Percentiles rank a stretch among this genome's conserved stretches.
phyloP scores from a whole-genome alignment of 2,888 invertebrate species.

The Psylliodes chrysocephalus region DNA sequence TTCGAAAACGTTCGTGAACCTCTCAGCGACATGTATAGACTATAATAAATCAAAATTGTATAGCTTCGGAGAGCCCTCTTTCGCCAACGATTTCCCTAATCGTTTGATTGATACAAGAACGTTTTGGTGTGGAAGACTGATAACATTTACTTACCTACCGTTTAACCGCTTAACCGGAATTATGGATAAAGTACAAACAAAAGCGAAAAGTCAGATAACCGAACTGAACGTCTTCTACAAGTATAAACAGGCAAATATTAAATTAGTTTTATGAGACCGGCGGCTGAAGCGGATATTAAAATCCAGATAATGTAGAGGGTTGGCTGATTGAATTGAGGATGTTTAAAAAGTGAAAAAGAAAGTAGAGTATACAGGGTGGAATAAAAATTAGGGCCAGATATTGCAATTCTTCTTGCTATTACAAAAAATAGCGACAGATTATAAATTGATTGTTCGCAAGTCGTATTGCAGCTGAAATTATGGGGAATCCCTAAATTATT shows the following conservation, averaged over 20 bases:
- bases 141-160: constrained; percentile 19
- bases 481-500: too few species aligned
- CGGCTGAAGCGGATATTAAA: not conserved
- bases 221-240: constrained; percentile 12
- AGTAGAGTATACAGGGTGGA: too few species aligned
- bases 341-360: too few species aligned
- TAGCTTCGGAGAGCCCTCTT: not conserved
- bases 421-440: too few species aligned
- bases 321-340: too few species aligned
- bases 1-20: too few species aligned
- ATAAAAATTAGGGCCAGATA: too few species aligned
- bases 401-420: too few species aligned
- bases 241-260: not conserved
- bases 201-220: constrained; percentile 24
- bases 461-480: too few species aligned
- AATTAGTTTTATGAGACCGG: not conserved
- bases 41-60: constrained; percentile 1
- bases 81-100: constrained; percentile 5
- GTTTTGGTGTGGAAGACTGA: constrained; percentile 14
- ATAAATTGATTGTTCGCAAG: too few species aligned
- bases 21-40: too few species aligned
- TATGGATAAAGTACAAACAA: constrained; percentile 18
- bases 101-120: constrained; percentile 9
- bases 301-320: too few species aligned
- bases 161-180: constrained; percentile 13